These are phyloP conservation scores for Peribatodes rhomboidaria DNA, from an alignment of 2,888 invertebrate species.

Conservation along the genomic window DNA sequence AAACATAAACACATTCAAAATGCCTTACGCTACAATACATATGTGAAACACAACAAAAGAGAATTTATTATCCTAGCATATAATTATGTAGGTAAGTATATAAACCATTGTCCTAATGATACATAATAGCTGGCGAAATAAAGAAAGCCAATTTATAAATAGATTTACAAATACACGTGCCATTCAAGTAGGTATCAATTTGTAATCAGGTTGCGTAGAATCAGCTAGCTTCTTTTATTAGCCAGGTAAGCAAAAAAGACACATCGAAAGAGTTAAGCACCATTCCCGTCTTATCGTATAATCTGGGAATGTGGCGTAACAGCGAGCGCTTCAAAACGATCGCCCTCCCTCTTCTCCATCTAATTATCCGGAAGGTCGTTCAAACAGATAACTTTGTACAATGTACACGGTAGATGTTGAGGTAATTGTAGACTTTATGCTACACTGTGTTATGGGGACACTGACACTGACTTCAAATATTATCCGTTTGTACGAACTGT, in stretches of 20 bases:
- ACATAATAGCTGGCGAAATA: too few species aligned
- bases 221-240: background rate
- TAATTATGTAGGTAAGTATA: too few species aligned
- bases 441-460: background rate
- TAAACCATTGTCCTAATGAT: too few species aligned
- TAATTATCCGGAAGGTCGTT: constrained; percentile 65
- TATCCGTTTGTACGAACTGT: too few species aligned
- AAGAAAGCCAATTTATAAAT: background rate
- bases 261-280: constrained; percentile 70
- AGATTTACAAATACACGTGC: background rate
- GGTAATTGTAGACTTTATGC: constrained; percentile 3
- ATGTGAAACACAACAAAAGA: too few species aligned
- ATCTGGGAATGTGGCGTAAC: constrained; percentile 70
- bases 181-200: background rate
- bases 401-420: constrained; percentile 36
- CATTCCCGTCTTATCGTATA: constrained; percentile 69
- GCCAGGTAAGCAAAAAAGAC: constrained; percentile 65
- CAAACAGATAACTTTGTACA: constrained; percentile 51
- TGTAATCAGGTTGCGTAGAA: constrained; percentile 9
- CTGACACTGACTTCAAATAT: too few species aligned
- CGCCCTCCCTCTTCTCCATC: constrained; percentile 64
- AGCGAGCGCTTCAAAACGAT: constrained; percentile 70
- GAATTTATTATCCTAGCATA: too few species aligned
- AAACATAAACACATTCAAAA: too few species aligned
- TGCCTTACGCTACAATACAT: too few species aligned